Evolutionary conservation across 1,140 invertebrate genomes (phyloP).

Genomic region (Oreohelix idahoensis): DNA sequence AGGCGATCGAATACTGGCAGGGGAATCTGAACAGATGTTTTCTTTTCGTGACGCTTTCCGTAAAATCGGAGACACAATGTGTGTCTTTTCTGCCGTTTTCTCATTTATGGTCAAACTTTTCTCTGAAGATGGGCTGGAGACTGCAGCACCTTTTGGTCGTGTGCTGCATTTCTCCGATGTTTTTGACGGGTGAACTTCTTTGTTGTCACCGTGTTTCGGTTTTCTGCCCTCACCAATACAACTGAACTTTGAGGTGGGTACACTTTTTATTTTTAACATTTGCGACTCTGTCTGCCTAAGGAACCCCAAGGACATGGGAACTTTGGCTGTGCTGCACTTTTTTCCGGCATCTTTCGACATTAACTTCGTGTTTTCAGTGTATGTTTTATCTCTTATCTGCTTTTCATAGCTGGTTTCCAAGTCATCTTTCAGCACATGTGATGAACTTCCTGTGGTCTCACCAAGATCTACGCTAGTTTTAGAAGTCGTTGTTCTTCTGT

Average conservation of each 20-base stretch:
- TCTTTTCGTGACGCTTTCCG: constrained; percentile 20
- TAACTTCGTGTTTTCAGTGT: neutral
- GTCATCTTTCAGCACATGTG: neutral
- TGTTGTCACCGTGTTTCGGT: neutral
- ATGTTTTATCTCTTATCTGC: neutral
- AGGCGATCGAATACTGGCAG: neutral
- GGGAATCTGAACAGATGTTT: constrained; percentile 22
- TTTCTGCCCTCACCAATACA: neutral
- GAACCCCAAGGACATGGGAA: neutral
- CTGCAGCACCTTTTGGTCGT: neutral
- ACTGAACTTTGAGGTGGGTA: neutral
- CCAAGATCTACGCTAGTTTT: neutral
- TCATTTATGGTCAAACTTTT: neutral
- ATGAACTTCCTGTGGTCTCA: neutral
- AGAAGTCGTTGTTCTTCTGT: neutral
- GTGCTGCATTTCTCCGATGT: neutral
- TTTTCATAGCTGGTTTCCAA: neutral
- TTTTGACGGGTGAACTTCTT: neutral
- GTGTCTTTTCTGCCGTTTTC: neutral
- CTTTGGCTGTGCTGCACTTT: neutral
- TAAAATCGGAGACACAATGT: neutral
- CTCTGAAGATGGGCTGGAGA: neutral
- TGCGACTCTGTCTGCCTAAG: neutral
- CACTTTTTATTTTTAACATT: neutral
- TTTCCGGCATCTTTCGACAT: neutral